Evolutionary conservation across 2,113 vertebrate genomes (phyloP).

Genomic region (Glaucidium brasilianum): DNA sequence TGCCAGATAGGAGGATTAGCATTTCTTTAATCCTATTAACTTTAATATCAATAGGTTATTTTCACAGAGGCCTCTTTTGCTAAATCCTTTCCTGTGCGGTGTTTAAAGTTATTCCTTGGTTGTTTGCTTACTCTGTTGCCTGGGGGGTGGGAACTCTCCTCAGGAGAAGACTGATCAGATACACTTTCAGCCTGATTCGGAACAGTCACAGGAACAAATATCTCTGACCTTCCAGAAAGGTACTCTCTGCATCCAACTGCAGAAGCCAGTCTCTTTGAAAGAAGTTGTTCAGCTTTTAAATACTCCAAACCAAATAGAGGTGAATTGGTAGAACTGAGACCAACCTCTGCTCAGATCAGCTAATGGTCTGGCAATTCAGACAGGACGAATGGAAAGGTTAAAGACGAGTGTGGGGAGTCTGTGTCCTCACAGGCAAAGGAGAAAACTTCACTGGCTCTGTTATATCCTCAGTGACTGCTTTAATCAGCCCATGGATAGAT

Average conservation of each 20-base stretch:
- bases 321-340: background rate
- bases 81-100: background rate
- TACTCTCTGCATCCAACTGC: background rate
- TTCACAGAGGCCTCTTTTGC: background rate
- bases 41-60: conserved; percentile 36
- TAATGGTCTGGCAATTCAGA: background rate
- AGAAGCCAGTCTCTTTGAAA: background rate
- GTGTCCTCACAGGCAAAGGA: background rate
- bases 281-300: background rate
- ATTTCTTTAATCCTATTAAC: conserved; percentile 49
- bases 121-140: background rate
- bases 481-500: background rate
- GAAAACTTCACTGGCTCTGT: background rate
- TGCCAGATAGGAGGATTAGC: conserved; percentile 37
- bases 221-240: background rate
- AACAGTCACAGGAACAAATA: background rate
- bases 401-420: background rate
- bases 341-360: background rate
- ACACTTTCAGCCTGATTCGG: background rate
- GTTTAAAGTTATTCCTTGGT: background rate
- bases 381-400: background rate
- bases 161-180: background rate
- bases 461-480: background rate
- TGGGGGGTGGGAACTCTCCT: background rate
- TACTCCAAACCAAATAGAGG: background rate